A percentile compares a stretch with the other conserved stretches of the same genome.
These are phyloP conservation scores for Metridium senile DNA, from an alignment of 92 coral and sea anemone genomes.

Conservation along the genomic window DNA sequence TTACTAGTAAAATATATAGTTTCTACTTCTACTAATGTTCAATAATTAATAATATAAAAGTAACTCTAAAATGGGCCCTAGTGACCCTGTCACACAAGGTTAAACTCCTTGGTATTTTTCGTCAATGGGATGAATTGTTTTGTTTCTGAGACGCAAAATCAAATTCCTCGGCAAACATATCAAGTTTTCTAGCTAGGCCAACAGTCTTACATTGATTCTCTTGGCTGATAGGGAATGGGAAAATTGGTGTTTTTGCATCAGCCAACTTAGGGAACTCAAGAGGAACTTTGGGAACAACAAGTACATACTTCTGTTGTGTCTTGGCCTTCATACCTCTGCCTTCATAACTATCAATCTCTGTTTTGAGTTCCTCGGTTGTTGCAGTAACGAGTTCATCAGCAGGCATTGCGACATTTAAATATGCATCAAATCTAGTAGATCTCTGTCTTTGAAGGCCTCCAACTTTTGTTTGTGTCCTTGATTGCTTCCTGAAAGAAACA, in stretches of 20 bases:
- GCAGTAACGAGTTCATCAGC: too few relatives aligned
- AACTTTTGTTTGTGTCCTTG: slow-evolving; percentile 27
- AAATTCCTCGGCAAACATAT: slow-evolving; percentile 40
- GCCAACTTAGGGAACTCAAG: slow-evolving; percentile 23
- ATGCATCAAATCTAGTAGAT: slow-evolving; percentile 39
- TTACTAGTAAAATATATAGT: too few relatives aligned
- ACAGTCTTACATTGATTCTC: slow-evolving; percentile 40
- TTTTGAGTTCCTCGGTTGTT: too few relatives aligned
- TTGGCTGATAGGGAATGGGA: slow-evolving; percentile 38
- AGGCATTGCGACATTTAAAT: slow-evolving; percentile 18
- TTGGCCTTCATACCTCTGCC: neutral
- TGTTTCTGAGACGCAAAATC: slow-evolving; percentile 14
- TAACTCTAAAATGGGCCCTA: too few relatives aligned
- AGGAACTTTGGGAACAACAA: slow-evolving; percentile 14
- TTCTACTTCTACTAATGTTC: too few relatives aligned
- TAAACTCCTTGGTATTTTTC: slow-evolving; percentile 20
- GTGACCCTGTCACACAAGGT: too few relatives aligned
- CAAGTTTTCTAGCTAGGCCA: slow-evolving; percentile 32
- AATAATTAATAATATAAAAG: too few relatives aligned
- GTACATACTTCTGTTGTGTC: neutral
- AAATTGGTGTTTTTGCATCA: slow-evolving; percentile 15
- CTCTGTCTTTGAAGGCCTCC: slow-evolving; percentile 33
- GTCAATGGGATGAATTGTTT: slow-evolving; percentile 35
- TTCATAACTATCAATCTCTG: too few relatives aligned
- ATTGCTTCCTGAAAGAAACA: slow-evolving; percentile 23